Base-by-base conservation (phyloP, 2,888 invertebrate genomes). In the Orthonychiurus folsomi region DNA sequence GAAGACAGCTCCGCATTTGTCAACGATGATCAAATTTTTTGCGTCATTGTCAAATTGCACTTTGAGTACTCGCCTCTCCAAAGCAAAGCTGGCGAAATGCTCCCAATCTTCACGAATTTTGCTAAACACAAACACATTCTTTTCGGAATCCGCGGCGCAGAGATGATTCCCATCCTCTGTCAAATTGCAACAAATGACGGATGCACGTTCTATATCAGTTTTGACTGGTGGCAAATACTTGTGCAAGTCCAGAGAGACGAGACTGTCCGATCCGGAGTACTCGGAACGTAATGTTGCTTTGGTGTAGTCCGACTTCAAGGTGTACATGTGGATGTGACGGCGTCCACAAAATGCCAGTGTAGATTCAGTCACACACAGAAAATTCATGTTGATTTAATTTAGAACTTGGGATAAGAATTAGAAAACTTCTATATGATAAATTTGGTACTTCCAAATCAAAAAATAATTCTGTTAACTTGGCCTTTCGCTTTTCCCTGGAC, bases 11-110 rank as follows among this genome's bases (percentile, higher is more conserved):
- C 52, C 52, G 20, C 24, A 23, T 52, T 23, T 52, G n/a, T 52
- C 52, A 52, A 52, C 24, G 52, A 52, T 21, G 52, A 52, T 21
- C 52, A 52, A 52, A 52, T 52, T 52, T 20, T 52, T 20, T 12
- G 52, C 52, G 21, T 23, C 3, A 9, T 12, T 12, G n/a, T 52
- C 52, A 52, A 52, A 52, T 23, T 52, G 52, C 3, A 23, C 52
- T 21, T 23, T 20, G 24, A 52, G 20, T 12, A 52, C 24, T 9
- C 24, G 20, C n/a, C 9, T 52, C 21, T n/a, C 52, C 52, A 52
- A 9, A 21, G 21, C 20, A 23, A 52, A 52, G n/a, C 52, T 52
- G 9, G 52, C 52, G 5, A 52, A 5, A 20, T 21, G 24, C 9
- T 52, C 5, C 52, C 52, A 52, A 52, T 12, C 24, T 12, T 9